These are phyloP conservation scores for Salpingus planirostris DNA, from an alignment of 2,888 invertebrate genomes.

Conservation along the genomic window DNA sequence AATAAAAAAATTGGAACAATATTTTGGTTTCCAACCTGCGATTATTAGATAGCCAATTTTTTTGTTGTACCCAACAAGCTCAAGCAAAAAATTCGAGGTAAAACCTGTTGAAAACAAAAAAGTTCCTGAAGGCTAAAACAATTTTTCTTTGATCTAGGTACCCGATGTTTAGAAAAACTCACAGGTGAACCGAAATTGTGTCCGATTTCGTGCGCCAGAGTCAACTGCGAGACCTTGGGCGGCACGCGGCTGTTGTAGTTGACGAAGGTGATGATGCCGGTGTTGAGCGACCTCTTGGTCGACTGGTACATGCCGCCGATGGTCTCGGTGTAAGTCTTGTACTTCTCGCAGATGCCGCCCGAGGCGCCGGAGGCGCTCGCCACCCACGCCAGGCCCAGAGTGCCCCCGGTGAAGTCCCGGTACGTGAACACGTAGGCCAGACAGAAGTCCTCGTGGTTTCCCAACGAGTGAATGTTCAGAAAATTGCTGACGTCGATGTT, in stretches of 20 bases:
- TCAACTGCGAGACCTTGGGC: slow-evolving; percentile 94
- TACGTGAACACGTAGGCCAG: slow-evolving; percentile 99
- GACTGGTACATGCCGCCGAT: slow-evolving; percentile 90
- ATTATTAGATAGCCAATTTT: too few species aligned
- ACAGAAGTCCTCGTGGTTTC: slow-evolving; percentile 97
- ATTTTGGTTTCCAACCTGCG: too few species aligned
- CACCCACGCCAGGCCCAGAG: slow-evolving; percentile 97
- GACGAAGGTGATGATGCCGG: slow-evolving; percentile 97
- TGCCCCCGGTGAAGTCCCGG: slow-evolving; percentile 96
- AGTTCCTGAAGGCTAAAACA: too few species aligned
- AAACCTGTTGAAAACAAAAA: too few species aligned
- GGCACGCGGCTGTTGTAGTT: slow-evolving; percentile 97
- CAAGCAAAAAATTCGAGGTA: too few species aligned
- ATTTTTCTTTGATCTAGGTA: too few species aligned
- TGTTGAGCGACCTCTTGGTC: slow-evolving; percentile 90
- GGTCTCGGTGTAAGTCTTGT: slow-evolving; percentile 94
- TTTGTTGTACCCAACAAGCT: too few species aligned
- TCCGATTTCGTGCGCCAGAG: slow-evolving; percentile 96
- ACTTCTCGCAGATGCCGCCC: slow-evolving; percentile 97
- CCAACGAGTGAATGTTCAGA: slow-evolving; percentile 92
- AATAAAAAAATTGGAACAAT: too few species aligned
- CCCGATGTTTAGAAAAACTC: too few species aligned
- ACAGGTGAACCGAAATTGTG: slow-evolving; percentile 99
- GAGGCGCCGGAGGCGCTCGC: slow-evolving; percentile 96
- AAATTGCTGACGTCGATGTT: slow-evolving; percentile 99